Percentiles rank a stretch among this genome's conserved stretches.
These are phyloP conservation scores for Latrodectus geometricus DNA, from an alignment of 1,140 invertebrate genomes.

Conservation along the genomic window DNA sequence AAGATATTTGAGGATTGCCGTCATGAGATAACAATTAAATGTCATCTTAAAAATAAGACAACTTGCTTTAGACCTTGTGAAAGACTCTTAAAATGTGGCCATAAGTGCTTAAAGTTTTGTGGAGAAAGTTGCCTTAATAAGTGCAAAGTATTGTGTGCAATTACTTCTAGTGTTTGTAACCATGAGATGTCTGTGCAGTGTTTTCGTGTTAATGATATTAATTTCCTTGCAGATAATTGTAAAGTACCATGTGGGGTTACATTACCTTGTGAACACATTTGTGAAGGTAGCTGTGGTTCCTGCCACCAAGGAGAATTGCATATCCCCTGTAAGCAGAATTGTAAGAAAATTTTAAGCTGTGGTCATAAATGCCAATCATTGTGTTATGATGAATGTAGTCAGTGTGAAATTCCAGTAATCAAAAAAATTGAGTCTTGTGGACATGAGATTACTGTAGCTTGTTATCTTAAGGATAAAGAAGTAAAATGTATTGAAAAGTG, in stretches of 20 bases:
- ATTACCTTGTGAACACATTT: conserved; percentile 73
- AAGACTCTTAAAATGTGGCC: conserved; percentile 49
- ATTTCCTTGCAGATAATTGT: conserved; percentile 66
- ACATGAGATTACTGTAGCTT: neutral
- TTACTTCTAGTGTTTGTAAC: conserved; percentile 44
- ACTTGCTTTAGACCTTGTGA: conserved; percentile 23
- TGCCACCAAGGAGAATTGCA: conserved; percentile 72
- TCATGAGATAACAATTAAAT: conserved; percentile 38
- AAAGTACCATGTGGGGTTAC: conserved; percentile 68
- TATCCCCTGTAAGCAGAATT: conserved; percentile 66
- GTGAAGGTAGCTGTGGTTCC: conserved; percentile 48
- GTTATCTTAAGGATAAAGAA: neutral
- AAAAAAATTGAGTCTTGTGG: conserved; percentile 20
- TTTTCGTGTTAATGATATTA: neutral
- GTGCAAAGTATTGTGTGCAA: conserved; percentile 11
- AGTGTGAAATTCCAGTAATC: conserved; percentile 68
- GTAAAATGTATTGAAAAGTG: neutral
- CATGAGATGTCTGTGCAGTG: conserved; percentile 54
- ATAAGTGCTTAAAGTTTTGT: conserved; percentile 52
- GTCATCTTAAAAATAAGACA: conserved; percentile 7
- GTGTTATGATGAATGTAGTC: conserved; percentile 64
- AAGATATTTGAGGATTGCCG: conserved; percentile 18
- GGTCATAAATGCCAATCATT: conserved; percentile 67
- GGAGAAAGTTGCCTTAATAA: conserved; percentile 2
- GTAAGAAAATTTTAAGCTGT: conserved; percentile 67